A percentile compares a stretch with the other conserved stretches of the same genome.
These are phyloP conservation scores for Crocallis elinguaria DNA, from an alignment of 2,888 invertebrate species.

Conservation along the genomic window DNA sequence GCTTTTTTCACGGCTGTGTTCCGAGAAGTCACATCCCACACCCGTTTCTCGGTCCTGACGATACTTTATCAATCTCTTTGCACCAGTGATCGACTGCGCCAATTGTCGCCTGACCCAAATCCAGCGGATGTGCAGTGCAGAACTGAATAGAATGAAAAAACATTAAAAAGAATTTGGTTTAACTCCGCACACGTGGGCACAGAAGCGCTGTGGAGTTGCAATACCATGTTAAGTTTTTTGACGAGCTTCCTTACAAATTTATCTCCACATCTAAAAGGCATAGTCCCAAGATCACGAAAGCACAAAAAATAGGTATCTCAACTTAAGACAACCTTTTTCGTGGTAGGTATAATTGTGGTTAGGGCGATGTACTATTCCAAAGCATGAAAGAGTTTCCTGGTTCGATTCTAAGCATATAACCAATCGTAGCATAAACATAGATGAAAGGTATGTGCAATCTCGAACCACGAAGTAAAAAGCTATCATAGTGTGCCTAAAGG, in stretches of 20 bases:
- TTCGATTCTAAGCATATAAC: no score
- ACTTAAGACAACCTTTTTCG: no score
- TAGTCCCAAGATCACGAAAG: no score
- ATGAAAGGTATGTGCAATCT: no score
- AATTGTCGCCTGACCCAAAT: constrained; percentile 80
- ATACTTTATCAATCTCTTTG: constrained; percentile 41
- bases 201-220: constrained; percentile 44
- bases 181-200: constrained; percentile 56
- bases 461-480: no score
- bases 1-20: constrained; percentile 14
- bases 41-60: constrained; percentile 27
- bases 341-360: no score
- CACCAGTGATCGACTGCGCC: constrained; percentile 44
- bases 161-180: constrained; percentile 70
- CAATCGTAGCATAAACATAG: no score
- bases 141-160: constrained; percentile 57
- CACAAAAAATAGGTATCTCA: no score
- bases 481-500: no score
- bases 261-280: background rate
- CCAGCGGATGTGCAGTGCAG: constrained; percentile 70
- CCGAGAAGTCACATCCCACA: constrained; percentile 24
- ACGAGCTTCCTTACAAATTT: no score
- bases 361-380: no score
- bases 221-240: background rate
- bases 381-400: no score